Evolutionary conservation across 2,113 vertebrate genomes (phyloP).

Genomic region (Mormyrus iriodes): DNA sequence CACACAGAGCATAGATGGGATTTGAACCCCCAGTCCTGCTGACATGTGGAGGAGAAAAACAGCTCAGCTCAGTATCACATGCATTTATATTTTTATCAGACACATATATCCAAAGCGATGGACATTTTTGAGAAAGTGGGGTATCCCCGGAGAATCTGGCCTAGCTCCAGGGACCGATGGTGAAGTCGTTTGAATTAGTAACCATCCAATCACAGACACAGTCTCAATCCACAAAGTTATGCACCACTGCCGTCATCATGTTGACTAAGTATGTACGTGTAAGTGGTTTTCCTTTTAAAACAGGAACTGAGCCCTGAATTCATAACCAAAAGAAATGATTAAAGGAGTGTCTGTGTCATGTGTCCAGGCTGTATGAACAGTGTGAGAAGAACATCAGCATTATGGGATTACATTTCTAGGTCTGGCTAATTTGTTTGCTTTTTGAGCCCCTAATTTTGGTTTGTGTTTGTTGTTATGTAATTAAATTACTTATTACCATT

Average conservation of each 20-base stretch:
- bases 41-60: neutral
- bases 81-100: neutral
- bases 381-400: neutral
- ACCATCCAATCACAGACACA: neutral
- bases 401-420: neutral
- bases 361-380: neutral
- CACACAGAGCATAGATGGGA: neutral
- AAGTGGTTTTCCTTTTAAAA: neutral
- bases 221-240: neutral
- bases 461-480: neutral
- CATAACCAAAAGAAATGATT: neutral
- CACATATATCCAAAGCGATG: neutral
- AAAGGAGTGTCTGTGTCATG: neutral
- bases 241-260: neutral
- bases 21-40: neutral
- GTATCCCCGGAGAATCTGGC: neutral
- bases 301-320: neutral
- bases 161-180: neutral
- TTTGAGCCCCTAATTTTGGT: neutral
- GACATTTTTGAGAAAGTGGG: neutral
- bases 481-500: neutral
- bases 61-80: neutral
- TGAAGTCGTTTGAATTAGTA: neutral
- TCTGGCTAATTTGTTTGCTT: neutral
- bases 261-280: neutral